These are phyloP conservation scores for Paramacrobiotus metropolitanus DNA, from an alignment of 1,140 invertebrate genomes.

Conservation along the genomic window DNA sequence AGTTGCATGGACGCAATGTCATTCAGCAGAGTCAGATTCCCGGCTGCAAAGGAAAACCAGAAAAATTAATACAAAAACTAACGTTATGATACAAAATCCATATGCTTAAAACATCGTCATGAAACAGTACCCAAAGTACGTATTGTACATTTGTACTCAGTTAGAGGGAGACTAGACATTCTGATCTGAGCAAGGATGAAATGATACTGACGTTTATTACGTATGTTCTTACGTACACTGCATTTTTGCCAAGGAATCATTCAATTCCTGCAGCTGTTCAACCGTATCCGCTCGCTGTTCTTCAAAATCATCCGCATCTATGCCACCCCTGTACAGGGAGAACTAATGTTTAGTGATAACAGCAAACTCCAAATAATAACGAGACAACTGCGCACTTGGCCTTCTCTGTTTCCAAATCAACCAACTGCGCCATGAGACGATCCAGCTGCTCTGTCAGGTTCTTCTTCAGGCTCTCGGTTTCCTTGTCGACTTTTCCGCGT, in stretches of 20 bases:
- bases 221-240: slow-evolving; percentile 16
- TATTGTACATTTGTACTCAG: too few species aligned
- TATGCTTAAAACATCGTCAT: too few species aligned
- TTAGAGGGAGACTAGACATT: too few species aligned
- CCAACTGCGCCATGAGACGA: slow-evolving; percentile 40
- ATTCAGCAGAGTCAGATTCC: slow-evolving; percentile 44
- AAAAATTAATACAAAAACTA: too few species aligned
- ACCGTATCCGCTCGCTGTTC: slow-evolving; percentile 45
- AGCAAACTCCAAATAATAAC: neutral
- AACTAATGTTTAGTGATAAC: slow-evolving; percentile 13
- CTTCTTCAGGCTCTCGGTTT: slow-evolving; percentile 36
- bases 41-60: too few species aligned
- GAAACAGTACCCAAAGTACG: too few species aligned
- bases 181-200: too few species aligned
- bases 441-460: slow-evolving; percentile 48
- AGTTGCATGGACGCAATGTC: slow-evolving; percentile 37
- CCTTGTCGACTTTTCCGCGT: slow-evolving; percentile 22
- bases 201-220: too few species aligned
- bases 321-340: slow-evolving; percentile 30
- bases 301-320: slow-evolving; percentile 40
- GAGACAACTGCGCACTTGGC: slow-evolving; percentile 30
- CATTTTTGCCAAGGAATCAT: slow-evolving; percentile 38
- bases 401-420: slow-evolving; percentile 46
- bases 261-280: slow-evolving; percentile 48
- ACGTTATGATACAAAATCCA: too few species aligned